phyloP scores from a whole-genome alignment of 2,113 vertebrate species.

The Eptesicus fuscus region DNA sequence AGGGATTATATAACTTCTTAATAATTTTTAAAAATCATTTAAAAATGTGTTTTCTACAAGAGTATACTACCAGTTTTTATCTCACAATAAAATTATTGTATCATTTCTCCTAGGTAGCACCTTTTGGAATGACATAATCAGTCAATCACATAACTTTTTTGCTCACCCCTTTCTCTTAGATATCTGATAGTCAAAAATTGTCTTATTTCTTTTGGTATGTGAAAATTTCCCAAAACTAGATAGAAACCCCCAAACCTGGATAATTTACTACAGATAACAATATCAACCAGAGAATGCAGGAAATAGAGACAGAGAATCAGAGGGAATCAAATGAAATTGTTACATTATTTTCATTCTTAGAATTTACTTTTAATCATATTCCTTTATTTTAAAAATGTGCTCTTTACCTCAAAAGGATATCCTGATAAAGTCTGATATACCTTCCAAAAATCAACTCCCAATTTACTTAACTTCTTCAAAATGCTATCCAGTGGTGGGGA shows the following conservation, averaged over 20 bases:
- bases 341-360: not conserved
- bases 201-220: not conserved
- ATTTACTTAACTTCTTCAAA: not conserved
- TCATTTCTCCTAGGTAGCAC: not conserved
- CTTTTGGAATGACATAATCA: not conserved
- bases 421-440: not conserved
- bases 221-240: not conserved
- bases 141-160: not conserved
- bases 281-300: not conserved
- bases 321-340: not conserved
- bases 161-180: not conserved
- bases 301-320: not conserved
- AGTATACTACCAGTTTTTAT: not conserved
- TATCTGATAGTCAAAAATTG: conserved; percentile 40
- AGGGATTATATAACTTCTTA: not conserved
- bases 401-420: conserved; percentile 42
- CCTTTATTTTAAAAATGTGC: not conserved
- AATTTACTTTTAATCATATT: conserved; percentile 8
- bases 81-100: not conserved
- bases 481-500: not conserved
- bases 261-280: conserved; percentile 22
- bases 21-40: not conserved
- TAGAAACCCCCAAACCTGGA: conserved; percentile 5
- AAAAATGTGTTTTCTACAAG: not conserved
- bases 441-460: conserved; percentile 22